A percentile compares a stretch with the other conserved stretches of the same genome.
Conservation (phyloP, 1,140 invertebrate genomes). For the Aphelinus atriplicis region DNA sequence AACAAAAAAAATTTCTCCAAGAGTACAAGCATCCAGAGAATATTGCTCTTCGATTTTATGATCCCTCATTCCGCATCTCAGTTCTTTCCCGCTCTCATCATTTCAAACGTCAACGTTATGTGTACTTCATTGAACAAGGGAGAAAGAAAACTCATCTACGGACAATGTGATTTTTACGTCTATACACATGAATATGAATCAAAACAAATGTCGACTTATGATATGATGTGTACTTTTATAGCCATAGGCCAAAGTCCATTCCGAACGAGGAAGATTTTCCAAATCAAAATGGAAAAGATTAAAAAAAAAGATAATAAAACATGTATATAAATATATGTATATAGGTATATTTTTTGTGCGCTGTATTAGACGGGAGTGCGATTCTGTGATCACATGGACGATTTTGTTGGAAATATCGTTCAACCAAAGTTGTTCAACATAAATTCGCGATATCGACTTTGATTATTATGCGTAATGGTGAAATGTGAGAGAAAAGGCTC, state of each 20-base stretch:
- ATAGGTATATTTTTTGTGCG: slow-evolving; percentile 29
- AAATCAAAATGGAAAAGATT: slow-evolving; percentile 11
- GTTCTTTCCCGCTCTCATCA: slow-evolving; percentile 1
- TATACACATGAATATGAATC: not conserved
- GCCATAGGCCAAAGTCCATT: slow-evolving; percentile 2
- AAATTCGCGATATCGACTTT: slow-evolving; percentile 4
- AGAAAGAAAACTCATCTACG: not conserved
- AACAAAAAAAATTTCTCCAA: not conserved
- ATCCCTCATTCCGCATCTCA: slow-evolving; percentile 10
- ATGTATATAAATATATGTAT: slow-evolving; percentile 32
- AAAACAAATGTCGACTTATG: slow-evolving; percentile 4
- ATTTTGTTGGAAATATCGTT: not conserved
- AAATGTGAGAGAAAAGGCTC: not conserved
- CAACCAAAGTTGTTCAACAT: not conserved
- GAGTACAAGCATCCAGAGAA: not conserved
- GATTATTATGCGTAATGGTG: not conserved
- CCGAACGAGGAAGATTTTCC: not conserved
- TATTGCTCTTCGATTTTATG: slow-evolving; percentile 15
- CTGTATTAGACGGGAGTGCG: slow-evolving; percentile 22
- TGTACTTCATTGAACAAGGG: not conserved
- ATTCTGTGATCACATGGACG: slow-evolving; percentile 26
- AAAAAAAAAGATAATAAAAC: not conserved
- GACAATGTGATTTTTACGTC: slow-evolving; percentile 15
- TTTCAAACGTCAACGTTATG: slow-evolving; percentile 2
- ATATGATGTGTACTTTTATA: slow-evolving; percentile 17